These are phyloP conservation scores for Lophius americanus DNA, from an alignment of 2,797 vertebrate species.

Conservation along the genomic window DNA sequence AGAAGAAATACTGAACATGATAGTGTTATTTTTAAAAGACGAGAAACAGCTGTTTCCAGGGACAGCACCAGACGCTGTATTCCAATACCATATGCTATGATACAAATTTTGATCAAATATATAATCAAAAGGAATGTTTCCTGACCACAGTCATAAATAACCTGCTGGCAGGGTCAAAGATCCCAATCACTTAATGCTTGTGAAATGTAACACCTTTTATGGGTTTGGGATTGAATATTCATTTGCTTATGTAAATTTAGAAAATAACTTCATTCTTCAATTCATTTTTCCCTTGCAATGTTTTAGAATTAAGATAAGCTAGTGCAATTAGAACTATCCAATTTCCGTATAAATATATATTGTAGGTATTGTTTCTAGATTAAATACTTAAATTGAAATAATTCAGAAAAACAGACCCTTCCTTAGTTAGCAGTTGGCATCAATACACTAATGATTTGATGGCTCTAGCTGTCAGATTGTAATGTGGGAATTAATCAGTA, in stretches of 20 bases:
- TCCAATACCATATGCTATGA: too few relatives aligned
- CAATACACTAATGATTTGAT: conserved; percentile 36
- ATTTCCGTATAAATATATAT: too few relatives aligned
- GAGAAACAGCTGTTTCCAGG: too few relatives aligned
- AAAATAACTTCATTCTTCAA: too few relatives aligned
- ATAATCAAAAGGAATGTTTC: background rate
- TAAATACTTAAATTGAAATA: background rate
- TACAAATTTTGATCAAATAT: too few relatives aligned
- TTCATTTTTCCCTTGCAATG: too few relatives aligned
- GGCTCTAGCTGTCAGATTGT: conserved; percentile 11
- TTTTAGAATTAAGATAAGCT: background rate
- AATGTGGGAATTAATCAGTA: conserved; percentile 49
- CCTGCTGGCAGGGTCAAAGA: background rate
- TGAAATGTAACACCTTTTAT: background rate
- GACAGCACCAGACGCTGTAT: too few relatives aligned
- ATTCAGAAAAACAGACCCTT: background rate
- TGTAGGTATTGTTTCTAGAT: background rate
- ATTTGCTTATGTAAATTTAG: too few relatives aligned
- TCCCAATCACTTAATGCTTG: background rate
- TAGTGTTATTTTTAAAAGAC: too few relatives aligned
- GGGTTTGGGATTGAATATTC: background rate
- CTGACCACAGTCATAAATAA: background rate
- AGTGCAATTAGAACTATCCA: too few relatives aligned
- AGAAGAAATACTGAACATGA: too few relatives aligned
- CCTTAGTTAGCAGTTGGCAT: background rate